Percentiles rank a stretch among this genome's conserved stretches.
Conservation (phyloP, 2,113 vertebrate genomes). For the Solenodon paradoxus region DNA sequence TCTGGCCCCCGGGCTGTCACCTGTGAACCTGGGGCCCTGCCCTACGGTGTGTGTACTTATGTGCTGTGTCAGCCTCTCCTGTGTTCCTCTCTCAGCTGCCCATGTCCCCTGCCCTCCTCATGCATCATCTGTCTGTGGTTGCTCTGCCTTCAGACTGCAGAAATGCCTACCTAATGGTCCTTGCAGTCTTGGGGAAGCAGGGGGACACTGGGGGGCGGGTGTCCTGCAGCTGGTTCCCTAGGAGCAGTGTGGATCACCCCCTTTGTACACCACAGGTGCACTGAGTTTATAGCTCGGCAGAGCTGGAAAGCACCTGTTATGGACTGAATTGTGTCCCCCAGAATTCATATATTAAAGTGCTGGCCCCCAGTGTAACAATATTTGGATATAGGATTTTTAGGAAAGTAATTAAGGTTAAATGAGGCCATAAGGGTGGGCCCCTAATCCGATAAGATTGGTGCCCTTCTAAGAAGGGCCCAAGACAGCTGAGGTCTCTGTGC, state of each 20-base stretch:
- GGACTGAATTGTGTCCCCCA: not conserved
- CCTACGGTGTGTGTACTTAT: too few species aligned
- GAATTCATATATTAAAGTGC: not conserved
- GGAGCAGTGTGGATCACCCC: too few species aligned
- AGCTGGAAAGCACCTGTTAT: not conserved
- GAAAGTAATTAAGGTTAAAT: not conserved
- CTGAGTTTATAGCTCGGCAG: not conserved
- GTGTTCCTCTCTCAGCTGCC: not conserved
- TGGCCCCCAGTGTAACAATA: not conserved
- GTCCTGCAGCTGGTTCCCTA: too few species aligned
- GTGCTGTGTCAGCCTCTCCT: not conserved
- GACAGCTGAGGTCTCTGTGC: not conserved
- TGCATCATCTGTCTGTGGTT: not conserved
- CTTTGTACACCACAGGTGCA: too few species aligned
- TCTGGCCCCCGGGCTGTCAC: rapidly evolving
- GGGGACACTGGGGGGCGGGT: not conserved
- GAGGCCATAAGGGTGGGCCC: not conserved
- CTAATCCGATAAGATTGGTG: not conserved
- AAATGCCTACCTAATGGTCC: too few species aligned
- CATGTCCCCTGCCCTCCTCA: not conserved
- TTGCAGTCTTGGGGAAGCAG: not conserved
- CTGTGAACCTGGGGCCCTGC: rapidly evolving
- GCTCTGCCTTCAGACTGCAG: not conserved
- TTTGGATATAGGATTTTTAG: not conserved
- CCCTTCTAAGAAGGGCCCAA: not conserved